These are phyloP conservation scores for Neuroscelio doddi DNA, from an alignment of 2,888 invertebrate genomes.

Conservation along the genomic window DNA sequence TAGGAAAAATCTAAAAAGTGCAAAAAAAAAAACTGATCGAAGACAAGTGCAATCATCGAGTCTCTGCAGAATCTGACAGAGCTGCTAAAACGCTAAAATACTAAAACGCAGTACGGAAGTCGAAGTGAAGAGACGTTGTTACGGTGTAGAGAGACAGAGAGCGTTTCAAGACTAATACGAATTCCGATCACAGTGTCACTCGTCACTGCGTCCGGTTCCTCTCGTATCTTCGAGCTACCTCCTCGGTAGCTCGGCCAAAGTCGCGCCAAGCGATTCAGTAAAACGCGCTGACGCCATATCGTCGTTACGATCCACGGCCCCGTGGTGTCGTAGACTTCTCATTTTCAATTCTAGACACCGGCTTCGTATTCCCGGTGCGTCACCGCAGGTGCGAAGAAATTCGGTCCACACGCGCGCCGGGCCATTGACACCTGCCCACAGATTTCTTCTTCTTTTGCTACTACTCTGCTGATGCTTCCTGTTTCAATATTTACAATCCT, in stretches of 20 bases:
- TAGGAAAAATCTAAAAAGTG: too few relatives aligned
- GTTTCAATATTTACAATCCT: too few relatives aligned
- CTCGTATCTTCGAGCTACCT: constrained; percentile 12
- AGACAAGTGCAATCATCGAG: too few relatives aligned
- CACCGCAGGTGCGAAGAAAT: constrained; percentile 47
- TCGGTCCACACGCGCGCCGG: constrained; percentile 38
- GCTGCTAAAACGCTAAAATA: too few relatives aligned
- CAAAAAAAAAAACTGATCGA: too few relatives aligned
- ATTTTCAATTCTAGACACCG: constrained; percentile 43
- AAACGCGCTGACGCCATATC: constrained; percentile 15
- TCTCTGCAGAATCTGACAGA: constrained; percentile 1
- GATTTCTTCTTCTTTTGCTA: constrained; percentile 41
- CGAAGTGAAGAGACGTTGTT: constrained; percentile 26
- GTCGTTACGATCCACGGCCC: constrained; percentile 9
- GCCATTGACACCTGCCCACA: constrained; percentile 41
- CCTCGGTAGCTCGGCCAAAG: constrained; percentile 19
- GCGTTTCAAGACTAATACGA: constrained; percentile 44
- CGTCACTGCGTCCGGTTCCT: constrained; percentile 57
- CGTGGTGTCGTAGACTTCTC: constrained; percentile 26
- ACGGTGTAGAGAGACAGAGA: constrained; percentile 27
- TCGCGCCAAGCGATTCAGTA: constrained; percentile 19
- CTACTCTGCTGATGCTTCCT: too few relatives aligned
- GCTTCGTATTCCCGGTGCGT: constrained; percentile 41
- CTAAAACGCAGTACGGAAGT: constrained; percentile 26
- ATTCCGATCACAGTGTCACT: constrained; percentile 54